Evolutionary conservation across 1,140 invertebrate species (phyloP), one percentile per base, ranked within the genome.

Genomic region (Aphidius ervi): DNA sequence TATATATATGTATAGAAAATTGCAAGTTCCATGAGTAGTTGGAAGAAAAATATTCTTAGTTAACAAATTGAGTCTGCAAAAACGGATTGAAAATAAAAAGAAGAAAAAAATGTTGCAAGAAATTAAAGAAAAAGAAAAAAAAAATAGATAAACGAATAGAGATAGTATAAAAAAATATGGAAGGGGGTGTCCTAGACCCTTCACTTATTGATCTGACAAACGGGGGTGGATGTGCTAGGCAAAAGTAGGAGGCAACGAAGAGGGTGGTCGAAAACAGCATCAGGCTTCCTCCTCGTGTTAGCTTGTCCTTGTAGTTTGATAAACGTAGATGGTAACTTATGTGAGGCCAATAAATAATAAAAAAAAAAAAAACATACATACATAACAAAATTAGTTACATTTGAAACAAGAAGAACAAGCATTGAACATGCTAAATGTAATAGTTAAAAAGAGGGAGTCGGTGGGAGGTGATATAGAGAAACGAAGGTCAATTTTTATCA

Each of bases 191-290:
- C 69, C 70, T 73, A 71, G 69, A 71, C 69, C 66, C 67, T 72
- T 65, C 64, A 67, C 66, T 77, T 78, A 76, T 78, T 72, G 75
- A 78, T 78, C 69, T 65, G 42, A 46, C 46, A 59, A 55, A 42
- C 31, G 39, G 23, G 52, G 55, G 46, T 53, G 49, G 65, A 60
- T 61, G 48, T 23, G 49, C 43, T 48, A 65, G 50, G 60, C 56
- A 61, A 56, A 65, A 41, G 42, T 31, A 49, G 37, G 42, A 64
- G 55, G 60, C 56, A 63, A 49, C 65, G 58, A 65, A 53, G 58
- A 53, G 23, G 62, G 60, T 59, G 46, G 9, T 52, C 46, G 57
- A 67, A 67, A 68, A 61, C 55, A 63, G 63, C 64, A 65, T 46
- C 59, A 61, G 53, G 46, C 53, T 50, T 61, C 50, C 50, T 53